Evolutionary conservation across 2,888 invertebrate genomes (phyloP).

Genomic region (Corythucha ciliata): DNA sequence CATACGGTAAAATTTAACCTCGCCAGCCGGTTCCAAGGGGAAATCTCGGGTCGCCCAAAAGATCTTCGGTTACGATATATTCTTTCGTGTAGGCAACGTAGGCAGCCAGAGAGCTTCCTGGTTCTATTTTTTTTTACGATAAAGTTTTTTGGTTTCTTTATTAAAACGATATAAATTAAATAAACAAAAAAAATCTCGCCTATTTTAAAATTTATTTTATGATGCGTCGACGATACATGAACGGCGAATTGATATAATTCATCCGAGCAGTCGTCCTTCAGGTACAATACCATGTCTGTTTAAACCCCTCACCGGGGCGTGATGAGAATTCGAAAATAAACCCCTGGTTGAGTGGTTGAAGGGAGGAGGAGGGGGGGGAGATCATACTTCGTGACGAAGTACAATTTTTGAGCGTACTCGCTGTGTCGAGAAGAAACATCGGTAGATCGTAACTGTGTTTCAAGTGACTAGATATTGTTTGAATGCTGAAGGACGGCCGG

Average conservation of each 20-base stretch:
- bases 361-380: not conserved
- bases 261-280: slow-evolving; percentile 14
- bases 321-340: too few relatives aligned
- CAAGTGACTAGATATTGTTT: not conserved
- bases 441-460: not conserved
- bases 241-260: slow-evolving; percentile 17
- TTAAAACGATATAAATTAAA: too few relatives aligned
- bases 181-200: not conserved
- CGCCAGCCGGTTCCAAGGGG: slow-evolving; percentile 18
- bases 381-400: slow-evolving; percentile 17
- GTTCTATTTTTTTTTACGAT: slow-evolving; percentile 2
- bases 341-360: not conserved
- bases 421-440: slow-evolving; percentile 15
- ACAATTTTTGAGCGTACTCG: slow-evolving; percentile 19
- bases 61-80: slow-evolving; percentile 19
- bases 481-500: not conserved
- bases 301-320: too few relatives aligned
- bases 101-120: slow-evolving; percentile 17
- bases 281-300: slow-evolving; percentile 11
- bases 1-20: slow-evolving; percentile 7
- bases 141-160: too few relatives aligned
- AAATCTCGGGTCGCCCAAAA: slow-evolving; percentile 20
- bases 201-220: slow-evolving; percentile 17
- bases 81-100: slow-evolving; percentile 21
- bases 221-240: slow-evolving; percentile 10